Evolutionary conservation across 1,140 invertebrate genomes (phyloP).

Genomic region (Philotrypesis tridentata): DNA sequence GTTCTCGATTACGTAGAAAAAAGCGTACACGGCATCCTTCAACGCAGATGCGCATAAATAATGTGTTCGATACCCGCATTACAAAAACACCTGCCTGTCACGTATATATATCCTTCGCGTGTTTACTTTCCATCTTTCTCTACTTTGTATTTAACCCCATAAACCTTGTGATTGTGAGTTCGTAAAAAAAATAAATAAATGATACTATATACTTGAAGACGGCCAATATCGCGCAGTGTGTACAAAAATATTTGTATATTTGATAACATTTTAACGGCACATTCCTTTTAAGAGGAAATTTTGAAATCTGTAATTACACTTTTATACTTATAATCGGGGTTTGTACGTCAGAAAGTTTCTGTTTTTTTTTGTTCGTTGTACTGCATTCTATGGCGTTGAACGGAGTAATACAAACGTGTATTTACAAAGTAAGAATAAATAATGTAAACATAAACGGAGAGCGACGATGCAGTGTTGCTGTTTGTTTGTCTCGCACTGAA

Average conservation of each 20-base stretch:
- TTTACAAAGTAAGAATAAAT: too few relatives aligned
- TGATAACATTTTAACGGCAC: neutral
- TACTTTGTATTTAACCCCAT: neutral
- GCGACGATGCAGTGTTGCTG: too few relatives aligned
- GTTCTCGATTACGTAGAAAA: constrained; percentile 13
- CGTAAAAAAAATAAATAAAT: too few relatives aligned
- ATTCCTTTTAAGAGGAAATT: neutral
- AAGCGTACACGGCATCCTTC: neutral
- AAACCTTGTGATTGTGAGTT: too few relatives aligned
- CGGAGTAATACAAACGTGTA: too few relatives aligned
- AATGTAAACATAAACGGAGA: too few relatives aligned
- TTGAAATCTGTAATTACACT: neutral
- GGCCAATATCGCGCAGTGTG: neutral
- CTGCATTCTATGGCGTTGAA: too few relatives aligned
- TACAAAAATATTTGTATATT: neutral
- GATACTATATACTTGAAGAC: too few relatives aligned
- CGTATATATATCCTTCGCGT: neutral
- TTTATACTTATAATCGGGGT: neutral
- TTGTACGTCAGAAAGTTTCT: neutral
- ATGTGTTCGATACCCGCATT: neutral
- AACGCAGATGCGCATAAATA: constrained; percentile 2
- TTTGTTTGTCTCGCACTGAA: too few relatives aligned
- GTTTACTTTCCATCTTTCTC: neutral
- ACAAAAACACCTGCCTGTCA: neutral
- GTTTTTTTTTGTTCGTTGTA: too few relatives aligned